Conservation (phyloP, 2,797 vertebrate genomes). For the Hirundo rustica region DNA sequence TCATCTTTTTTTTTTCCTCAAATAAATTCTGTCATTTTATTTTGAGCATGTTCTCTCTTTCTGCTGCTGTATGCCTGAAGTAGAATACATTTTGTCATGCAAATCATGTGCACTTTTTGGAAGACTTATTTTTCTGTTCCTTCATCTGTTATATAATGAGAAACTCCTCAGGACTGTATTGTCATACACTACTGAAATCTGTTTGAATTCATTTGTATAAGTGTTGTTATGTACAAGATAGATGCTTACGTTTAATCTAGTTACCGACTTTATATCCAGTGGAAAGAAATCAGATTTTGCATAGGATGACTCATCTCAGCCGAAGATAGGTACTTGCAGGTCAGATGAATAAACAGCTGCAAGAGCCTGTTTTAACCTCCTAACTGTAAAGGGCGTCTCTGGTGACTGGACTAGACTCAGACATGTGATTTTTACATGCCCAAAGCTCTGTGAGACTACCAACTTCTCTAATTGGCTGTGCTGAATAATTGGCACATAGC, state of each 20-base stretch:
- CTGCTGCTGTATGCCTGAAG: background rate
- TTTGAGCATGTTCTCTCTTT: background rate
- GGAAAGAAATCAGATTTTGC: background rate
- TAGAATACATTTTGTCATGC: background rate
- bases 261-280: background rate
- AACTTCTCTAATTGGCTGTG: background rate
- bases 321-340: background rate
- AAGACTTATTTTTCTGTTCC: background rate
- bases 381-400: background rate
- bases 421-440: background rate
- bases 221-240: background rate
- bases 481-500: background rate
- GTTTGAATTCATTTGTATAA: background rate
- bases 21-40: background rate
- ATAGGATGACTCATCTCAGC: background rate
- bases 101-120: background rate
- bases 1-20: background rate
- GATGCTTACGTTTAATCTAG: background rate
- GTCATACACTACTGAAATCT: background rate
- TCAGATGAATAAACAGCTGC: background rate
- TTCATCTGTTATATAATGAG: background rate
- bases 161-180: background rate
- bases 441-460: background rate
- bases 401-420: background rate
- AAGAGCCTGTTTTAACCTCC: background rate